Evolutionary conservation across 2,888 invertebrate species (phyloP).

Genomic region (Chymomyza procnemis): DNA sequence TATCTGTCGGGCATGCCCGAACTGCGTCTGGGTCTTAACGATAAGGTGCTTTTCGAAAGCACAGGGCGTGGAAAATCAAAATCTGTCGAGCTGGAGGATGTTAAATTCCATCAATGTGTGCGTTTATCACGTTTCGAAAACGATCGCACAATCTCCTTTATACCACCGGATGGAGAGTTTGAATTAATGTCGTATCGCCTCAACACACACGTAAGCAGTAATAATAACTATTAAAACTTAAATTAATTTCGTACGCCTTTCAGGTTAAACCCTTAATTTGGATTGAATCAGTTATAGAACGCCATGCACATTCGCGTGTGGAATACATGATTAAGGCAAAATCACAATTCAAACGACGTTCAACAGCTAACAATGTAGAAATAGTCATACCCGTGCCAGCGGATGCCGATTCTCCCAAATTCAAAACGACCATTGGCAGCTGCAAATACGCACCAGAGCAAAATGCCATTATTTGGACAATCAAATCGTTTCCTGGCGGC

Average conservation of each 20-base stretch:
- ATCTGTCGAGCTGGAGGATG: conserved; percentile 98
- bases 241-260: background rate
- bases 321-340: conserved; percentile 99
- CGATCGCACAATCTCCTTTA: conserved; percentile 98
- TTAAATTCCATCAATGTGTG: conserved; percentile 99
- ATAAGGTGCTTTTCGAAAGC: conserved; percentile 98
- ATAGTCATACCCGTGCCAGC: conserved; percentile 97
- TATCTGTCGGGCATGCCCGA: conserved; percentile 99
- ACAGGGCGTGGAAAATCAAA: conserved; percentile 98
- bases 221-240: too few relatives aligned
- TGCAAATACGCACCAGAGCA: conserved; percentile 98
- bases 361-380: conserved; percentile 99
- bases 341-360: conserved; percentile 97
- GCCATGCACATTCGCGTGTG: conserved; percentile 97
- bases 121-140: conserved; percentile 97
- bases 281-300: conserved; percentile 99
- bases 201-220: conserved; percentile 89
- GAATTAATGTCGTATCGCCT: conserved; percentile 98
- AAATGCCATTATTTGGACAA: conserved; percentile 97
- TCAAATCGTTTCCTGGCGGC: conserved; percentile 98
- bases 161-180: conserved; percentile 99
- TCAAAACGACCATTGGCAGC: conserved; percentile 97
- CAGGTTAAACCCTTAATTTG: conserved; percentile 95
- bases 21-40: conserved; percentile 95
- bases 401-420: conserved; percentile 99